Base-by-base conservation (phyloP, 2,888 invertebrate genomes). In the Tachystola acroxantha region DNA sequence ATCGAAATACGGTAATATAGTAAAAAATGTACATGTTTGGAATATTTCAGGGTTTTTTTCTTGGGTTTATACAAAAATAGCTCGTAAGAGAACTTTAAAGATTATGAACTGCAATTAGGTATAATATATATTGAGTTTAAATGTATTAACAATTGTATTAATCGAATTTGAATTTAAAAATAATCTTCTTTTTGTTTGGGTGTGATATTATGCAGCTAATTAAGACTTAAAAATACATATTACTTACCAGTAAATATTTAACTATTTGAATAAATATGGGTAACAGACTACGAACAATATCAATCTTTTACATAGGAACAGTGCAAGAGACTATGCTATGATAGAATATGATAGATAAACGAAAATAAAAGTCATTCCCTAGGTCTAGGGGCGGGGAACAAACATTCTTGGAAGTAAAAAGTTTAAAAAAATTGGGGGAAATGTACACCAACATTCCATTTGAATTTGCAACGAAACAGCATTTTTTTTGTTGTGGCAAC, bases 391-490 rank as follows among this genome's bases (percentile, higher is more conserved):
- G 59, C 35, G 47, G 47, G 84, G 80, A 64, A 45, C 53, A 89
- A 89, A 91, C 92, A 92, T 92, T 92, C 92, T 64, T 59, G 78
- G 64, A 65, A 16, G 16, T n/a, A 53, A 49, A 57, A 57, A 63
- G 45, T 47, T 65, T 62, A 63, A 65, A 65, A 70, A 72, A 53
- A 58, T 60, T 53, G 63, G 67, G 60, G 57, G 63, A 74, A 84
- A 78, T 79, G 72, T 90, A 90, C 90, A 90, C 90, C 90, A 90
- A 90, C 90, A 90, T 90, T 90, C 90, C 90, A 90, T 90, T 90
- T 89, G 89, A 80, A 64, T 61, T 75, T 70, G 76, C 77, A 75
- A 72, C 68, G 53, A 59, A 66, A 68, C 64, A 61, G n/a, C 58
- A 59, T 61, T 50, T 50, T 55, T 60, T 58, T 61, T 46, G 77